Evolutionary conservation across 2,797 vertebrate species (phyloP), one percentile per base, ranked within the genome.

Genomic region (Heterohyrax brucei): DNA sequence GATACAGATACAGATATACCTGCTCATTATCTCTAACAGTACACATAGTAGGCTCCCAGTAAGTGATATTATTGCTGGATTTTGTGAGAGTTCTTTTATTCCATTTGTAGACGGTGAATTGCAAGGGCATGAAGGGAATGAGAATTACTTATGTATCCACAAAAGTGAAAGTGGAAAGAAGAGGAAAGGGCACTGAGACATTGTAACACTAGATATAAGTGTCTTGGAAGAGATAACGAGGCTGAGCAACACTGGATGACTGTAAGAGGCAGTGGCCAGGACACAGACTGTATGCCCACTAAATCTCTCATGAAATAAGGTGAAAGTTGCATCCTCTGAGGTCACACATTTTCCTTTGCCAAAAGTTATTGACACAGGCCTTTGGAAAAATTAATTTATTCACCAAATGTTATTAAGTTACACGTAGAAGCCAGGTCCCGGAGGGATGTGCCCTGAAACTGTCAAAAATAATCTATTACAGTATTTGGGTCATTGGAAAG

Each of bases 351-450:
- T 93, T 66, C 28, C 68, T 92, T 81, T 95, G 81, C 81, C 73
- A 91, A 92, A 48, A 93, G 18, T 5, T 80, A 39, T 5, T 33
- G 22, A 1, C 8, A 75, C 62, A 93, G 13, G 7, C 19, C 62
- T 85, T 44, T 81, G 21, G 39, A 93, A 5, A 95, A 92, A 90
- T 78, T 75, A 89, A 88, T 82, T 81, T 81, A 86, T 95, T 95
- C 30, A 39, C 66, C 21, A 81, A 66, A 68, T 44, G 81, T 87
- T 86, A 94, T 53, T 46, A 66, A 90, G 59, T 93, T 81, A 81
- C 19, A 73, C 68, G 85, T 8, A 75, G 33, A 79, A 61, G 70
- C 16, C 50, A 80, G 77, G 76, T 66, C 24, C 77, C 77, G 13
- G 24, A 95, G 46, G 6, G 7, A 62, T 89, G 61, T 95, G 88